These are phyloP conservation scores for Idaea biselata DNA, from an alignment of 2,888 invertebrate species.

Conservation along the genomic window DNA sequence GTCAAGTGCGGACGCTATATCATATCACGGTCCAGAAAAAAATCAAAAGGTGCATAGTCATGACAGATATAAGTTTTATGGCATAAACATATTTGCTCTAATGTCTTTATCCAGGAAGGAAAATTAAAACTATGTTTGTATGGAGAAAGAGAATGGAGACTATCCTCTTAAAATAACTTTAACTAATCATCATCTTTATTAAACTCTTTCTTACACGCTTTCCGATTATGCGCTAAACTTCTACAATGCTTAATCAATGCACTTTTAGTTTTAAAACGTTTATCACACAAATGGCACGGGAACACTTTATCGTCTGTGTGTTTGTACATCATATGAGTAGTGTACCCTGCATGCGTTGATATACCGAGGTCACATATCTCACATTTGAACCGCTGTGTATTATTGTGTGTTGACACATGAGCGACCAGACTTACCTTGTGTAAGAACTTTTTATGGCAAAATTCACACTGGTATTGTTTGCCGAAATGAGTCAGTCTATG, in stretches of 20 bases:
- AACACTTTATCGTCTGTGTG: not conserved
- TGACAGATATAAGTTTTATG: too few species aligned
- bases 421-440: not conserved
- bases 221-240: not conserved
- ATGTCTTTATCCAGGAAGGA: too few species aligned
- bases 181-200: not conserved
- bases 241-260: not conserved
- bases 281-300: not conserved
- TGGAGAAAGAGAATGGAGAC: too few species aligned
- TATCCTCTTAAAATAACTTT: too few species aligned
- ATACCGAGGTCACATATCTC: not conserved
- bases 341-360: not conserved
- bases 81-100: too few species aligned
- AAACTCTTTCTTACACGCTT: not conserved
- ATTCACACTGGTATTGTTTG: not conserved
- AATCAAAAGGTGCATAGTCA: too few species aligned
- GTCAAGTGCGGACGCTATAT: too few species aligned
- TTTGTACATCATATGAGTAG: not conserved
- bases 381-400: not conserved
- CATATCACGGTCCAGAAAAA: too few species aligned
- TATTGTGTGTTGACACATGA: not conserved
- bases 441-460: not conserved
- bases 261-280: not conserved
- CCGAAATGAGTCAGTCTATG: not conserved
- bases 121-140: too few species aligned